Conservation (phyloP, 2,888 invertebrate species). For the Frankliniella fusca region DNA sequence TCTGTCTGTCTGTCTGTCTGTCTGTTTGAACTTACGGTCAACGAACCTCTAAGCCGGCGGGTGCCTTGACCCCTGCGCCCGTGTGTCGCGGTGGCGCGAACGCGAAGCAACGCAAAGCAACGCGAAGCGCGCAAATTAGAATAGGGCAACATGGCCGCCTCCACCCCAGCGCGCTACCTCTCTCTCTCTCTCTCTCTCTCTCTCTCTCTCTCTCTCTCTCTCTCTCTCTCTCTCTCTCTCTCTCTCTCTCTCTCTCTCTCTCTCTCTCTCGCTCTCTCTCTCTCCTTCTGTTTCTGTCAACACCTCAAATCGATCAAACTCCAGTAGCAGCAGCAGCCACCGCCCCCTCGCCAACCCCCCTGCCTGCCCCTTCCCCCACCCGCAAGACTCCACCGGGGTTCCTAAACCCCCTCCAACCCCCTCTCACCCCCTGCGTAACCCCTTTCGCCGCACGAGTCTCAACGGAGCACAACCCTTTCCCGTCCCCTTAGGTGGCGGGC, state of each 20-base stretch:
- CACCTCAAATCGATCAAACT: constrained; percentile 16
- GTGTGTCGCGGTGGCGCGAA: no score
- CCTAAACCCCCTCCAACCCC: not conserved
- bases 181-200: not conserved
- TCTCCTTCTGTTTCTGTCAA: constrained; percentile 15
- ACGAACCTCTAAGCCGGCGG: no score
- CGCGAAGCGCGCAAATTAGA: no score
- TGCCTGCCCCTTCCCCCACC: not conserved
- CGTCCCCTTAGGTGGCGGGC: not conserved
- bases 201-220: constrained; percentile 8
- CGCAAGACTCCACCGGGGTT: not conserved
- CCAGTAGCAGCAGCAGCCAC: not conserved
- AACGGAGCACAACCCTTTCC: not conserved
- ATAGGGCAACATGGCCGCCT: not conserved
- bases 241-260: not conserved
- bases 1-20: no score
- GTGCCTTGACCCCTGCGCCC: no score
- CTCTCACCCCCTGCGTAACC: no score
- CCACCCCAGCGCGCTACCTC: not conserved
- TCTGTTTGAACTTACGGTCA: no score
- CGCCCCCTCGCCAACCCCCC: not conserved
- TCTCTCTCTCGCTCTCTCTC: not conserved
- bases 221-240: constrained; percentile 22
- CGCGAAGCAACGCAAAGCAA: no score
- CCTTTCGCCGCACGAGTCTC: no score